These are phyloP conservation scores for Formicarius rufipectus DNA, from an alignment of 2,113 vertebrate genomes.

Conservation along the genomic window DNA sequence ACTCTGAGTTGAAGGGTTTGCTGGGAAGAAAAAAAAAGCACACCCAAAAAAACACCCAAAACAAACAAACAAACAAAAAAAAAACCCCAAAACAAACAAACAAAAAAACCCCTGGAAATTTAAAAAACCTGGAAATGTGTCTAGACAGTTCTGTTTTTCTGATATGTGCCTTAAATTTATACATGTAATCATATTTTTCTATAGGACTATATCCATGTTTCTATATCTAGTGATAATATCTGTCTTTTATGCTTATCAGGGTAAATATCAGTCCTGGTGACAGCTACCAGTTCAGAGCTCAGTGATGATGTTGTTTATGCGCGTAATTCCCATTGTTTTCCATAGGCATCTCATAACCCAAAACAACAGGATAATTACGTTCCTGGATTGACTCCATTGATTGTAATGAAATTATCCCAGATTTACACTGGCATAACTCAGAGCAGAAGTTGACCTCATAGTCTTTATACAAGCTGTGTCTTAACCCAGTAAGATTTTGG, in stretches of 20 bases:
- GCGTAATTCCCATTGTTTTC: slow-evolving; percentile 4
- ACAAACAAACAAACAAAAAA: not conserved
- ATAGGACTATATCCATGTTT: not conserved
- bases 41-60: no score
- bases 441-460: slow-evolving; percentile 41
- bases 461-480: slow-evolving; percentile 23
- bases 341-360: not conserved
- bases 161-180: not conserved
- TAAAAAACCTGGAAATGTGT: not conserved
- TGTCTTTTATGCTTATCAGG: not conserved
- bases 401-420: slow-evolving; percentile 46
- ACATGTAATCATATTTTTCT: not conserved
- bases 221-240: not conserved
- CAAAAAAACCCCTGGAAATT: no score
- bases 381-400: slow-evolving; percentile 10
- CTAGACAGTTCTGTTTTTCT: not conserved
- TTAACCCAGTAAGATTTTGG: slow-evolving; percentile 27
- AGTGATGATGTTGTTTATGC: not conserved
- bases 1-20: not conserved
- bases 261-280: not conserved
- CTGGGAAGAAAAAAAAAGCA: not conserved
- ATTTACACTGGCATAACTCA: slow-evolving; percentile 37
- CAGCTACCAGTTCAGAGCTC: not conserved
- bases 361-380: slow-evolving; percentile 18
- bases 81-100: not conserved